Base-by-base conservation (phyloP, 2,797 vertebrate species). In the Pseudochirops cupreus region DNA sequence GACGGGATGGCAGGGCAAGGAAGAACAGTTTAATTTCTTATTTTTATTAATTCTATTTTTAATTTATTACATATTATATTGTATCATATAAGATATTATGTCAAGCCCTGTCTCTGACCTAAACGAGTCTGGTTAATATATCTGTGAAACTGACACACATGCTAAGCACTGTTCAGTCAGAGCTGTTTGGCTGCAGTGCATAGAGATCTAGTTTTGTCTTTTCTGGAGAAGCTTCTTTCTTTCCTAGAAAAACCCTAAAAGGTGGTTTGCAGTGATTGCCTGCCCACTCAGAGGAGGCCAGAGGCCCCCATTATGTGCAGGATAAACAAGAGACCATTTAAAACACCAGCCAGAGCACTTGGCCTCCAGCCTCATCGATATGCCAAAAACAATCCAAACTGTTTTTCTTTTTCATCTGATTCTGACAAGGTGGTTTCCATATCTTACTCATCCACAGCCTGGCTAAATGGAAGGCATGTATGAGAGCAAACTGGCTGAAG, bases 321-420 rank as follows among this genome's bases (percentile, higher is more conserved):
- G 58, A 59, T 97, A 93, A 92, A 92, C 59, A 92, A 92, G 87
- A 96, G 94, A 92, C n/a, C 92, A 93, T 94, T 97, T 96, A 93
- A 95, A 97, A 93, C 89, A 94, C 33, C 93, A 97, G 95, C 94
- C 95, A 97, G 96, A 55, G 46, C 90, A 56, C 46, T 95, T 54
- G 96, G 92, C 90, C 67, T 67, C 92, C 90, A 82, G 91, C 94
- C 87, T 94, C 91, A n/a, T 89, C 14, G 33, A 90, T 46, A 57
- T 92, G 94, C 95, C 96, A 97, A 96, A 87, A 96, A 96, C 91
- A 59, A 87, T 53, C 74, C 91, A 91, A 90, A 59, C 96, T 95
- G 56, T 82, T 39, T 96, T 98, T 97, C 97, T 93, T 96, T 97
- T 95, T 94, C 94, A 96, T 95, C 94, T 96, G 89, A 96, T 95